Evolutionary conservation across 2,888 invertebrate genomes (phyloP), one percentile per base, ranked within the genome.

Genomic region (Tetranychus piercei): DNA sequence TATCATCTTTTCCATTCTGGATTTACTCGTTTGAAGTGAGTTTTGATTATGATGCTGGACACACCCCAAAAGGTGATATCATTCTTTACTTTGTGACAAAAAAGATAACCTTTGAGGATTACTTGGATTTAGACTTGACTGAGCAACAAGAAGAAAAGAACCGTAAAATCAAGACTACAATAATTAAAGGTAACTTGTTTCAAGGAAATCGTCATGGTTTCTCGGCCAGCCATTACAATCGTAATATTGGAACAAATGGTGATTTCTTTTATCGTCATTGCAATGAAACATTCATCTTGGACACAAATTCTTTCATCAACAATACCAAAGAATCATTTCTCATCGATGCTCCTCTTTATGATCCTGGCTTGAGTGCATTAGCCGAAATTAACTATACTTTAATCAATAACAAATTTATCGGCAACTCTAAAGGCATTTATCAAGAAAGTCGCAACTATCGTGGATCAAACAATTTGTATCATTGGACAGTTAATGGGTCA

Each of bases 401-500:
- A 2, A 94, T 94, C 79, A 88, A 88, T 78, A 90, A 90, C 73
- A 84, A 89, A 76, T 90, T 99, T 66, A 88, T 88, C 0, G 90
- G 92, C 80, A 99, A 99, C 81, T 90, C 90, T 0, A 87, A 87
- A 81, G 83, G 83, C 4, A 93, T 95, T 18, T 88, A 96, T 77
- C 95, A 96, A 79, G 90, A 91, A 80, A 92, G 94, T 70, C 84
- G 93, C 80, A 94, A 99, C 82, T 87, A 97, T 79, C 88, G 94
- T 79, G 90, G 93, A 77, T 94, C 96, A 0, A 97, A 97, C 81
- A 99, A 99, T 84, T 86, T 99, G 1, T 99, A 94, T 85, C 94
- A 96, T 81, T 99, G 97, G 87, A 86, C 91, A 44, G 82, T 96
- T 72, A 90, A 90, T 81, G 90, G 92, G 80, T 90, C 90, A 76